Conservation (phyloP, 2,888 invertebrate genomes). For the Drosophila atripex region DNA sequence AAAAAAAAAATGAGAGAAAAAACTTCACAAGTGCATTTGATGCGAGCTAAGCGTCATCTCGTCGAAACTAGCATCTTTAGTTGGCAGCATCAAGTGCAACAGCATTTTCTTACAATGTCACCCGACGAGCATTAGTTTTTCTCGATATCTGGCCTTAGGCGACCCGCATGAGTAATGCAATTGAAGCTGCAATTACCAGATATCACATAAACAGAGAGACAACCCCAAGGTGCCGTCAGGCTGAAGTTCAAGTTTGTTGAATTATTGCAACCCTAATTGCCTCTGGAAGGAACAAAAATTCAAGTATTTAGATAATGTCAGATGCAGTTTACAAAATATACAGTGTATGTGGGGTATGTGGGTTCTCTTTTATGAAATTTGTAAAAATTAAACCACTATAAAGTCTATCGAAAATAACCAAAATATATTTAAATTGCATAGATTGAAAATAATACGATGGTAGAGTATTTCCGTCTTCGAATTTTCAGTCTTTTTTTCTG, state of each 20-base stretch:
- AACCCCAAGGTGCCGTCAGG: conserved; percentile 64
- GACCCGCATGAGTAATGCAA: conserved; percentile 73
- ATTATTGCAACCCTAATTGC: conserved; percentile 56
- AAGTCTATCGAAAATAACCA: too few relatives aligned
- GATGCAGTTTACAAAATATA: conserved; percentile 25
- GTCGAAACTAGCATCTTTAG: conserved; percentile 64
- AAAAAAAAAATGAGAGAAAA: not conserved
- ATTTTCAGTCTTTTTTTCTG: conserved; percentile 6
- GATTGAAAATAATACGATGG: not conserved
- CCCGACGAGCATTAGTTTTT: conserved; percentile 63
- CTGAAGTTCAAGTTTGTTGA: conserved; percentile 61
- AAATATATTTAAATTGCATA: too few relatives aligned
- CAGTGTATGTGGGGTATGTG: not conserved
- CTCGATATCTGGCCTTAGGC: conserved; percentile 61
- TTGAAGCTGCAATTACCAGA: conserved; percentile 68
- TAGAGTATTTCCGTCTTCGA: conserved; percentile 10
- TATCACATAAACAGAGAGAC: conserved; percentile 25
- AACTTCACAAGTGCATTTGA: conserved; percentile 14
- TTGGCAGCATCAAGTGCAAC: conserved; percentile 82
- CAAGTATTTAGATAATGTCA: conserved; percentile 34
- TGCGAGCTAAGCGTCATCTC: conserved; percentile 26
- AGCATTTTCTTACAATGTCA: conserved; percentile 82
- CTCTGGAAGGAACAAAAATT: conserved; percentile 29
- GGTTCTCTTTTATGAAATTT: not conserved
- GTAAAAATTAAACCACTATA: too few relatives aligned